These are phyloP conservation scores for Antennarius striatus DNA, from an alignment of 2,113 vertebrate genomes.

Conservation along the genomic window DNA sequence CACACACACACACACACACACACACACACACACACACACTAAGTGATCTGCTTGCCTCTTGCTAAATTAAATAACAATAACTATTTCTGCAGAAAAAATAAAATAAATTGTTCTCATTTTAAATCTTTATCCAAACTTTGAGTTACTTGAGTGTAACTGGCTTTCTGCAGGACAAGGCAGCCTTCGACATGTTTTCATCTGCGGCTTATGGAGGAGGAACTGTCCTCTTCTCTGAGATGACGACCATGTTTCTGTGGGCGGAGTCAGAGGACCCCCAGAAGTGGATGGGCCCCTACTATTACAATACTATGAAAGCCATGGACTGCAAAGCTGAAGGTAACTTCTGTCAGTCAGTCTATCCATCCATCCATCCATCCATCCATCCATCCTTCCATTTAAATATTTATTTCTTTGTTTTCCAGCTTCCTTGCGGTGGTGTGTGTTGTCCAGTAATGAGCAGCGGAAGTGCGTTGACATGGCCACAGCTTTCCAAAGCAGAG, in stretches of 20 bases:
- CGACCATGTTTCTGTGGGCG: slow-evolving; percentile 74
- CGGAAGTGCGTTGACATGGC: slow-evolving; percentile 90
- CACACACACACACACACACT: too few species aligned
- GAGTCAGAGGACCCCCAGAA: slow-evolving; percentile 79
- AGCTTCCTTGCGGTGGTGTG: slow-evolving; percentile 86
- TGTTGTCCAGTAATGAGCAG: slow-evolving; percentile 85
- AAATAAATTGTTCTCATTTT: too few species aligned
- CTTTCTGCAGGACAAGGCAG: slow-evolving; percentile 66
- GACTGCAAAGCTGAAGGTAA: slow-evolving; percentile 85
- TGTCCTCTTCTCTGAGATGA: slow-evolving; percentile 87
- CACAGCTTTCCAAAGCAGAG: slow-evolving; percentile 75
- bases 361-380: neutral
- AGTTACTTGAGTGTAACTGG: neutral
- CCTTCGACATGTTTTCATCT: slow-evolving; percentile 89
- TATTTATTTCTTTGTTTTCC: neutral
- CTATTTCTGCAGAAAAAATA: too few species aligned
- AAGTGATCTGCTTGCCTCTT: too few species aligned
- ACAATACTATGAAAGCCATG: slow-evolving; percentile 82
- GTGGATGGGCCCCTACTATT: slow-evolving; percentile 87
- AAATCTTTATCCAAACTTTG: too few species aligned
- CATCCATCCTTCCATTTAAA: neutral
- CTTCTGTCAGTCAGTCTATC: neutral
- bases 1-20: too few species aligned
- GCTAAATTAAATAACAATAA: too few species aligned
- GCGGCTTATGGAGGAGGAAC: slow-evolving; percentile 69